Percentiles rank a stretch among this genome's conserved stretches.
phyloP scores from a whole-genome alignment of 2,797 vertebrate genomes.

The Gymnothorax reevesii region DNA sequence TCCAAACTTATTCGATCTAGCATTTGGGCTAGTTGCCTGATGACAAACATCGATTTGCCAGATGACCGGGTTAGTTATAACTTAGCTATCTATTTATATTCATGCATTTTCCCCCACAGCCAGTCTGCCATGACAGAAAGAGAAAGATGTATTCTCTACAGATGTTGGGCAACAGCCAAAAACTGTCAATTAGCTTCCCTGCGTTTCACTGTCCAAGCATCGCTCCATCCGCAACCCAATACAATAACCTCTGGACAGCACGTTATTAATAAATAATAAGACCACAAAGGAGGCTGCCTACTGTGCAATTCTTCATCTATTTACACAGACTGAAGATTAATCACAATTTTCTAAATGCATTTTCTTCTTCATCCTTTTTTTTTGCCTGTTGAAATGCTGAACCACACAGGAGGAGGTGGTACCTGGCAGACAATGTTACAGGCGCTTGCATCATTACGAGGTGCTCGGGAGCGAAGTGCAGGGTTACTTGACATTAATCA shows the following conservation, averaged over 20 bases:
- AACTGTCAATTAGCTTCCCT: neutral
- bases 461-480: slow-evolving; percentile 15
- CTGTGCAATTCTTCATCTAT: neutral
- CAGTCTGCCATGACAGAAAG: neutral
- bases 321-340: neutral
- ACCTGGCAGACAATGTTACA: neutral
- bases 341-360: neutral
- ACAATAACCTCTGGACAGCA: neutral
- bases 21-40: neutral
- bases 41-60: neutral
- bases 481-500: slow-evolving; percentile 41
- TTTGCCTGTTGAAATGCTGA: neutral
- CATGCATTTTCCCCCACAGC: neutral
- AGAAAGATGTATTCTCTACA: neutral
- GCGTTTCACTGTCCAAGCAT: neutral
- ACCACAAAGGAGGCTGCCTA: neutral
- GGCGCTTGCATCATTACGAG: neutral
- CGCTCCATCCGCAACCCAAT: neutral
- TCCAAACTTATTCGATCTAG: neutral
- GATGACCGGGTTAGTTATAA: neutral
- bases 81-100: neutral
- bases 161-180: neutral
- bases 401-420: neutral
- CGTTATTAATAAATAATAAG: neutral
- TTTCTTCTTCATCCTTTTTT: neutral